Conservation (phyloP, 2,797 vertebrate genomes). For the Monodelphis domestica region DNA sequence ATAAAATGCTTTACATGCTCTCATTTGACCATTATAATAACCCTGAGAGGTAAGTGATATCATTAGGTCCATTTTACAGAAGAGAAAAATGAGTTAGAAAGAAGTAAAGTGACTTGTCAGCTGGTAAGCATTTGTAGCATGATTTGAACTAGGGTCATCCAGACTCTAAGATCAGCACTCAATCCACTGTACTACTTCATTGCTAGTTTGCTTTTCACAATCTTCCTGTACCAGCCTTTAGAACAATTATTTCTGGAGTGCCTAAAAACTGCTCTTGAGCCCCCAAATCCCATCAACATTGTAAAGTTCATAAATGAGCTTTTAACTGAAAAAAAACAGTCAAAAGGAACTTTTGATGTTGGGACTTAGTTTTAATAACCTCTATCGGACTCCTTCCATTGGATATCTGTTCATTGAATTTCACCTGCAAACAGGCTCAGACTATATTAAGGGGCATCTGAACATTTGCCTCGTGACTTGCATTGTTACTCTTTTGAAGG, state of each 20-base stretch:
- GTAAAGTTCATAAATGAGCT: neutral
- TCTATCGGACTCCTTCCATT: neutral
- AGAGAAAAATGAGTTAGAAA: neutral
- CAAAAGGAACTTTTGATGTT: neutral
- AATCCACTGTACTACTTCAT: neutral
- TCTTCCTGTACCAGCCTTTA: neutral
- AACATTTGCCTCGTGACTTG: neutral
- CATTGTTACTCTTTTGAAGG: neutral
- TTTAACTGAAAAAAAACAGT: constrained; percentile 30
- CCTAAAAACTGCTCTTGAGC: neutral
- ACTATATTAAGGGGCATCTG: neutral
- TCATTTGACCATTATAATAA: neutral
- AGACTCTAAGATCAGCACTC: neutral
- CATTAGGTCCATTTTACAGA: neutral
- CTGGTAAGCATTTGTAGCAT: neutral
- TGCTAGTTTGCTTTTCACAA: neutral
- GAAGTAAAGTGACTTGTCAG: neutral
- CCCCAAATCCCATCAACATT: neutral
- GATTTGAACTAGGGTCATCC: neutral
- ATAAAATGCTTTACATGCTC: neutral
- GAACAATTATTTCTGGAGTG: neutral
- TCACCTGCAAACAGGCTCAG: neutral
- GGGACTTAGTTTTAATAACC: constrained; percentile 16
- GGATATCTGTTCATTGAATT: neutral
- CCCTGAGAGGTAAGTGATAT: neutral